Percentiles rank a stretch among this genome's conserved stretches.
These are phyloP conservation scores for Aphelenchoides bicaudatus DNA, from an alignment of 2,888 invertebrate species.

Conservation along the genomic window DNA sequence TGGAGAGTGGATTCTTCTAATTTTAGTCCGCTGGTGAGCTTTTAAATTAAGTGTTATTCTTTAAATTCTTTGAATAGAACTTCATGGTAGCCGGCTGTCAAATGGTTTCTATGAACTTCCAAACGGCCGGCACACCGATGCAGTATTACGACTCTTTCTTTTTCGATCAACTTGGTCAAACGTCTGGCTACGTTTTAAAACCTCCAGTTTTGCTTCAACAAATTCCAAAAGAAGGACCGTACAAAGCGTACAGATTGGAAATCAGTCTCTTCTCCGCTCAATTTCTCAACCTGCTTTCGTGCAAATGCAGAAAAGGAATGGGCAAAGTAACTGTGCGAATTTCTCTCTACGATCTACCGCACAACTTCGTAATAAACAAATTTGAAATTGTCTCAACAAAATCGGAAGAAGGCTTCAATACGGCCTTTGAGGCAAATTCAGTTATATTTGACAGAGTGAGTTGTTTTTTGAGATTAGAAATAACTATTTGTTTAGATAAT, in stretches of 20 bases:
- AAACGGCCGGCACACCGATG: constrained; percentile 71
- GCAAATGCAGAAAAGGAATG: neutral
- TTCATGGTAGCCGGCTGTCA: neutral
- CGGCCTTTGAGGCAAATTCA: no score
- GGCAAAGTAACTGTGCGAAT: constrained; percentile 20
- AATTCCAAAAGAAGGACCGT: constrained; percentile 27
- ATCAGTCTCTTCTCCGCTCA: constrained; percentile 25
- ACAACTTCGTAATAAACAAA: constrained; percentile 29
- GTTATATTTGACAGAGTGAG: no score
- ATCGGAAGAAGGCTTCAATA: no score
- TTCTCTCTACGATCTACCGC: constrained; percentile 36
- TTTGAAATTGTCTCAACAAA: no score
- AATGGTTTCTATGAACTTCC: no score
- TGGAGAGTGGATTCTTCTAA: no score
- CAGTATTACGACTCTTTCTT: constrained; percentile 86
- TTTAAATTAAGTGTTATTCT: neutral
- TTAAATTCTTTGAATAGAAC: neutral
- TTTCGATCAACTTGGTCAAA: constrained; percentile 84
- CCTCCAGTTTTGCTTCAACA: constrained; percentile 16
- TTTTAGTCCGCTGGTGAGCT: neutral
- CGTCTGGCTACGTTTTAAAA: constrained; percentile 80
- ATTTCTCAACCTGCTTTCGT: constrained; percentile 23
- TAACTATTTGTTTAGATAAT: no score
- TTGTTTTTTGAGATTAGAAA: no score
- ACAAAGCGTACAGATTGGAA: constrained; percentile 30